Base-by-base conservation (phyloP, 2,113 vertebrate species). In the Podarcis raffonei region DNA sequence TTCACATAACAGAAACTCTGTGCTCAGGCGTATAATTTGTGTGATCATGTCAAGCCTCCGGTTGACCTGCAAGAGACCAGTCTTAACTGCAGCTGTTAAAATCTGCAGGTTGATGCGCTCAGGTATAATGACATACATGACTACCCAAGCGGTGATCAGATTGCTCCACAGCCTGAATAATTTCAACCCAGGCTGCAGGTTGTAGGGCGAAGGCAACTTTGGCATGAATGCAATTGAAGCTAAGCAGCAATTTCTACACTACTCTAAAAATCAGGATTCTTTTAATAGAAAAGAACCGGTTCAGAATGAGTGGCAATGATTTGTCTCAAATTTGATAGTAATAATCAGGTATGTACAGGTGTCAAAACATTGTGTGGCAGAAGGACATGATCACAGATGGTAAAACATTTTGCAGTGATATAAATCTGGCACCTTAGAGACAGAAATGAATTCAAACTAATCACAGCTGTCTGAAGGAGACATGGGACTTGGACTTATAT, bases 361-460 rank as follows among this genome's bases (percentile, higher is more conserved):
- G 4, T 90, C 68, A 89, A 35, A 90, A 75, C 18, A 83, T 1
- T 65, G 62, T 78, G 66, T 48, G 4, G 37, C 59, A 92, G 91
- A 82, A 16, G 5, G 81, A 71, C 23, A 66, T 76, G 48, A 13
- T 81, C n/a, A 79, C 71, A 6, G 48, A 81, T 39, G 20, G 27
- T 76, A 48, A 83, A 76, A 48, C n/a, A 25, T 42, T 16, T 32
- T 86, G 81, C 53, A 90, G 13, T 5, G 82, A n/a, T 83, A 77
- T 85, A 89, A 91, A 37, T 81, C 37, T 59, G 13, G 6, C 25
- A 78, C 78, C 86, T 78, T 68, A 81, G 62, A 5, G 81, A 37
- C 2, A 65, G 25, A 35, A 27, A 72, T 18, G 27, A 88, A 89
- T 89, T 90, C 18, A 89, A 79, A 91, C 71, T 86, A 72, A 83